These are phyloP conservation scores for Macaria liturata DNA, from an alignment of 2,888 invertebrate genomes.

Conservation along the genomic window DNA sequence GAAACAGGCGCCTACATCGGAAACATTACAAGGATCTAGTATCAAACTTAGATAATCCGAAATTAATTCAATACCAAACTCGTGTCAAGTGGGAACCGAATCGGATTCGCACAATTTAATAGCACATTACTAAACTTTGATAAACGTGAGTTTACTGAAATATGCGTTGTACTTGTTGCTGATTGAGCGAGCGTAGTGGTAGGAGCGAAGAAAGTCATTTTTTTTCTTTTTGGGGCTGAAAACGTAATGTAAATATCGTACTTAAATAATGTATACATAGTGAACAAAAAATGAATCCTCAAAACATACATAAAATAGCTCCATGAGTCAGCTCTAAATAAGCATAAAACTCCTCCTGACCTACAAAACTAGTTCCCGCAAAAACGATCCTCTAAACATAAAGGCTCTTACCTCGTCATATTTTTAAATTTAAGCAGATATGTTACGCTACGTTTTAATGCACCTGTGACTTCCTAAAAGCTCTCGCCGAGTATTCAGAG, in stretches of 20 bases:
- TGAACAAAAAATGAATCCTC: too few species aligned
- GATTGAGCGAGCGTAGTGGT: too few species aligned
- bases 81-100: conserved; percentile 45
- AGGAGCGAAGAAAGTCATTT: too few species aligned
- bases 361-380: too few species aligned
- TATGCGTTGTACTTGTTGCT: conserved; percentile 24
- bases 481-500: conserved; percentile 65
- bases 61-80: conserved; percentile 49
- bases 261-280: too few species aligned
- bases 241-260: too few species aligned
- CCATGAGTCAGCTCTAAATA: too few species aligned
- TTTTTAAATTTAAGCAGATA: conserved; percentile 61
- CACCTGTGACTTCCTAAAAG: conserved; percentile 79
- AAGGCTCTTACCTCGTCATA: conserved; percentile 41
- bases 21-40: conserved; percentile 5
- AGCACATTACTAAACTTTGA: conserved; percentile 29
- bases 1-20: too few species aligned
- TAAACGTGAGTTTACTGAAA: conserved; percentile 16
- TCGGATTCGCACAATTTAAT: conserved; percentile 33
- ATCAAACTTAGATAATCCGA: conserved; percentile 45
- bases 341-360: too few species aligned
- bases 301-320: too few species aligned
- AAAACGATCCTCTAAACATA: not conserved
- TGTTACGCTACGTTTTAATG: conserved; percentile 63
- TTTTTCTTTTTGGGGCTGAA: too few species aligned